Percentiles rank a stretch among this genome's conserved stretches.
Conservation (phyloP, 2,797 vertebrate species). For the Sebastes hubbsi region DNA sequence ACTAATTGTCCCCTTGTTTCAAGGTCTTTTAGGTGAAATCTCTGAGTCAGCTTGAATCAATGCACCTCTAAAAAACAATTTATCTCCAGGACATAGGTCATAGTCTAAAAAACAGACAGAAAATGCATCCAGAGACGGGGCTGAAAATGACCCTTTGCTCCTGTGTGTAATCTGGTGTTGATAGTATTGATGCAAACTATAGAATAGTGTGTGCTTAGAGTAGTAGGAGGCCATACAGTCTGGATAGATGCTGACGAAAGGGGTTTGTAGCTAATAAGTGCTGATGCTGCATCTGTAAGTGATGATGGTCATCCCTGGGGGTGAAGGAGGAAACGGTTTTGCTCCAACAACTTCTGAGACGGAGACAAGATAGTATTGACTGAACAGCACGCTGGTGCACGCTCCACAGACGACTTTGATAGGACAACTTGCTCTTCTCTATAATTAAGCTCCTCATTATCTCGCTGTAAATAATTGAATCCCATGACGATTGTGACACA, state of each 20-base stretch:
- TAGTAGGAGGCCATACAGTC: neutral
- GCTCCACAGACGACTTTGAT: conserved; percentile 34
- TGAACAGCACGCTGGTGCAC: conserved; percentile 6
- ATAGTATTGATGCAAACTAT: conserved; percentile 37
- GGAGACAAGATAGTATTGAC: conserved; percentile 13
- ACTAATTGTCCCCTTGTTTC: conserved; percentile 17
- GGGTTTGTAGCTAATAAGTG: conserved; percentile 36
- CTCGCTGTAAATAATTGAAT: conserved; percentile 48
- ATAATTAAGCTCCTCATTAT: conserved; percentile 56
- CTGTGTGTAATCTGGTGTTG: neutral
- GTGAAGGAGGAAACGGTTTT: conserved; percentile 9
- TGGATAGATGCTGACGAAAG: conserved; percentile 36
- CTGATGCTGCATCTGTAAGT: conserved; percentile 54
- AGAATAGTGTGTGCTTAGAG: neutral
- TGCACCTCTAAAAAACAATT: conserved; percentile 10
- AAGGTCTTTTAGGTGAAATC: conserved; percentile 29
- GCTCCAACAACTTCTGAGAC: conserved; percentile 26
- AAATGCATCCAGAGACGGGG: conserved; percentile 10
- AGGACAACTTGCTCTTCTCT: conserved; percentile 21
- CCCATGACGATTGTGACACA: conserved; percentile 31
- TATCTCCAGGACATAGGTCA: conserved; percentile 25
- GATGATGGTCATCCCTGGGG: conserved; percentile 30
- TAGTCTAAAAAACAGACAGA: neutral
- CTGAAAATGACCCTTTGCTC: neutral
- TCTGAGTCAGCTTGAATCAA: neutral